These are phyloP conservation scores for Pelosia muscerda DNA, from an alignment of 2,888 invertebrate species.

Conservation along the genomic window DNA sequence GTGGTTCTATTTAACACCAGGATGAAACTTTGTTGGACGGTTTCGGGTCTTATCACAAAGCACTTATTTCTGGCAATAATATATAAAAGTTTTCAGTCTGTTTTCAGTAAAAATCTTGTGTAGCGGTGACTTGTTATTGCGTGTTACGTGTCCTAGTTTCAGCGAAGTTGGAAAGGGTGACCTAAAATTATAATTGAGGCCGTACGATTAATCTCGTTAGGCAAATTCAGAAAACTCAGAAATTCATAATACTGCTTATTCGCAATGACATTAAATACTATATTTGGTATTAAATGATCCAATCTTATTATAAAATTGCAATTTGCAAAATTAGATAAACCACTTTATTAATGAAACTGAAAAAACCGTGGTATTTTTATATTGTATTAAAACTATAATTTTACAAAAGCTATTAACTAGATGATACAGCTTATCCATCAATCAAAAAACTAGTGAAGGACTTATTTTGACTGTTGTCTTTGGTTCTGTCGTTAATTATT, in stretches of 20 bases:
- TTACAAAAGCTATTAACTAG: too few species aligned
- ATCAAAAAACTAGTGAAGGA: too few species aligned
- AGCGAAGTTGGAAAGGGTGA: constrained; percentile 13
- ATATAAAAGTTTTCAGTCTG: constrained; percentile 32
- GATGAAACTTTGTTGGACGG: constrained; percentile 47
- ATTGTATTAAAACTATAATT: too few species aligned
- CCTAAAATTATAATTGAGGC: constrained; percentile 21
- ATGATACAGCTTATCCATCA: too few species aligned
- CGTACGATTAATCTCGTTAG: constrained; percentile 10
- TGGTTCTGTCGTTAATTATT: too few species aligned
- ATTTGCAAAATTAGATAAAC: neutral
- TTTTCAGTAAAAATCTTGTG: constrained; percentile 23
- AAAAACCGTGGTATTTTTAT: too few species aligned
- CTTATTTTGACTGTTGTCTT: too few species aligned
- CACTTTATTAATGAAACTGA: neutral
- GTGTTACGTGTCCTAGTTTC: constrained; percentile 13
- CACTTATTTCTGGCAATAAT: constrained; percentile 44
- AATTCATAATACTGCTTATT: neutral
- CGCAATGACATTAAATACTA: neutral
- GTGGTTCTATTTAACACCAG: constrained; percentile 34
- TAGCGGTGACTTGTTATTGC: constrained; percentile 22
- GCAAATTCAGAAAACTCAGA: neutral
- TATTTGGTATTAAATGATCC: neutral
- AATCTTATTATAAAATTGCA: too few species aligned
- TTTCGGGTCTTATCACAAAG: constrained; percentile 48